A percentile compares a stretch with the other conserved stretches of the same genome.
Conservation (phyloP, 2,113 vertebrate genomes). For the Cepphus grylle region DNA sequence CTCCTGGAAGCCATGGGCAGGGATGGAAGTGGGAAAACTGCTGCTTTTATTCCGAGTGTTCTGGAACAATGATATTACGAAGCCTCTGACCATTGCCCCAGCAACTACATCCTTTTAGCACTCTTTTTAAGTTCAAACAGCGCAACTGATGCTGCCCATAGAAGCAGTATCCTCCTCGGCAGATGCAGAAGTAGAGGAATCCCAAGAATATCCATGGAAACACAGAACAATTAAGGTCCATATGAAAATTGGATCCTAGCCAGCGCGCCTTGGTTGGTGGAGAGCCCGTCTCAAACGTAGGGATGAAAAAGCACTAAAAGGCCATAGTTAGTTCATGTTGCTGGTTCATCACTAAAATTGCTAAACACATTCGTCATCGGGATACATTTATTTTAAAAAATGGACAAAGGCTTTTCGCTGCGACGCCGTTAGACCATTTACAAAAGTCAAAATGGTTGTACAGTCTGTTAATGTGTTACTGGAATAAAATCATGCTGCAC, state of each 20-base stretch:
- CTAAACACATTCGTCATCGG: conserved; percentile 23
- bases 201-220: not conserved
- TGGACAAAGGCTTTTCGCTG: conserved; percentile 59
- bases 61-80: fast-evolving
- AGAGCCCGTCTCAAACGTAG: not conserved
- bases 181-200: not conserved
- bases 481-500: conserved; percentile 66
- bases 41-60: not conserved
- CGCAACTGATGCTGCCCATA: not conserved
- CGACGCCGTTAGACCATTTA: conserved; percentile 32
- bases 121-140: not conserved
- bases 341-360: conserved; percentile 34
- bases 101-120: not conserved
- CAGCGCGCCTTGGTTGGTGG: not conserved
- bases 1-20: not conserved
- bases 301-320: not conserved
- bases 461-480: conserved; percentile 74
- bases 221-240: not conserved
- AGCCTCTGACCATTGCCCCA: not conserved
- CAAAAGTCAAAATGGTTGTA: conserved; percentile 59
- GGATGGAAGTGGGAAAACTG: not conserved
- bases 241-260: not conserved
- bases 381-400: conserved; percentile 47
- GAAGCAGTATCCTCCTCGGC: not conserved
- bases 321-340: not conserved